Evolutionary conservation across 2,888 invertebrate species (phyloP).

Genomic region (Caenorhabditis zanzibari): DNA sequence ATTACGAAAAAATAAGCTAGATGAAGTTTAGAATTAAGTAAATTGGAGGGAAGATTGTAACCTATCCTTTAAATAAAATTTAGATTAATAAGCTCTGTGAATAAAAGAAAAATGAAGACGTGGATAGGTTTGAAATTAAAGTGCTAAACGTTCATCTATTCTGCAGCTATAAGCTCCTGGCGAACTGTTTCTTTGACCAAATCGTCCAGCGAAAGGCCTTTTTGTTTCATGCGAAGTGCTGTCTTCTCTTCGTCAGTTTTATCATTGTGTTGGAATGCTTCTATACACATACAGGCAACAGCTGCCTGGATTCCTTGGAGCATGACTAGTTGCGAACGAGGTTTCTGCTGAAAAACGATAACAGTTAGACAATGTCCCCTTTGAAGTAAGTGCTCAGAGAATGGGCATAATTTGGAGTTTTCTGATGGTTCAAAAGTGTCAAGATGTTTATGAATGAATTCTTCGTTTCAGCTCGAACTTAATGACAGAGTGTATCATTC

Average conservation of each 20-base stretch:
- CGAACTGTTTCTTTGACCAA: conserved; percentile 59
- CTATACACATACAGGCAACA: conserved; percentile 62
- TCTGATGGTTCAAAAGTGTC: background rate
- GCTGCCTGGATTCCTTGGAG: conserved; percentile 66
- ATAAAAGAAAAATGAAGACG: background rate
- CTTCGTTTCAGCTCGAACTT: conserved; percentile 3
- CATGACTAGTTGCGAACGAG: conserved; percentile 62
- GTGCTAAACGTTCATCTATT: conserved; percentile 40
- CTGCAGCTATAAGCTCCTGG: conserved; percentile 61
- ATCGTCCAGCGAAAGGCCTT: conserved; percentile 57
- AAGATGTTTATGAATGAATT: background rate
- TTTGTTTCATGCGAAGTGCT: conserved; percentile 32
- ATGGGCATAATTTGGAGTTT: conserved; percentile 12
- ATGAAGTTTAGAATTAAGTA: background rate
- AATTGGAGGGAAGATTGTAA: background rate
- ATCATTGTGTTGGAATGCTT: conserved; percentile 54
- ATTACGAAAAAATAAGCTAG: background rate
- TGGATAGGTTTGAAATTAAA: conserved; percentile 29
- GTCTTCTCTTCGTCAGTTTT: conserved; percentile 57
- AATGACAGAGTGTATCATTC: conserved; percentile 43
- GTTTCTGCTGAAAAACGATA: conserved; percentile 60
- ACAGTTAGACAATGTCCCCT: background rate
- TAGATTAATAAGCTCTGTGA: background rate
- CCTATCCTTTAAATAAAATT: conserved; percentile 32
- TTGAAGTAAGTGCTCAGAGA: conserved; percentile 1